These are phyloP conservation scores for Stratiolaelaps scimitus DNA, from an alignment of 1,140 invertebrate genomes.

Conservation along the genomic window DNA sequence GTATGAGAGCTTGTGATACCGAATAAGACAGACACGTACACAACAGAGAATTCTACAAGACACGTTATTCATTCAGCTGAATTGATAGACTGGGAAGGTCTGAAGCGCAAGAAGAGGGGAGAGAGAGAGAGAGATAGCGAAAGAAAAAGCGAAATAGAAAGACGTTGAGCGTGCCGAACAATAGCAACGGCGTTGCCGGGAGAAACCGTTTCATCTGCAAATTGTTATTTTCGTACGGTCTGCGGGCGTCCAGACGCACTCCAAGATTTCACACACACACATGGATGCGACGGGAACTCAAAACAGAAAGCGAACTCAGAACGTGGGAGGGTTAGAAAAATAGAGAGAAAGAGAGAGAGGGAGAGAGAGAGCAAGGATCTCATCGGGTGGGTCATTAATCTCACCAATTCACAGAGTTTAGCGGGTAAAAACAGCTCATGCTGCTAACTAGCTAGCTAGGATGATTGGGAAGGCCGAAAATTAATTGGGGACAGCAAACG, in stretches of 20 bases:
- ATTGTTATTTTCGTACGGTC: constrained; percentile 29
- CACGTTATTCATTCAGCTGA: too few relatives aligned
- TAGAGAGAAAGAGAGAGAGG: neutral
- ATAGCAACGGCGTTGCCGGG: constrained; percentile 1
- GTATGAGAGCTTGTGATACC: neutral
- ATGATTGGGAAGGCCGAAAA: neutral
- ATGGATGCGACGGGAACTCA: too few relatives aligned
- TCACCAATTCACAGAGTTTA: neutral
- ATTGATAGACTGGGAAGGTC: neutral
- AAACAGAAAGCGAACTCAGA: too few relatives aligned
- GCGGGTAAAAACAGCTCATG: neutral
- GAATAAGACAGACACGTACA: neutral
- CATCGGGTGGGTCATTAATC: neutral
- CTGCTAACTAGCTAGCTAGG: too few relatives aligned
- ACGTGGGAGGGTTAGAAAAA: neutral
- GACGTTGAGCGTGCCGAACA: constrained; percentile 26
- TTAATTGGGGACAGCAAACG: neutral
- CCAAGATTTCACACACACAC: constrained; percentile 17
- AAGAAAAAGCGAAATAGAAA: neutral
- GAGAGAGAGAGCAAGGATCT: neutral
- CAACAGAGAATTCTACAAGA: neutral
- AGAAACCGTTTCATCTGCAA: constrained; percentile 28
- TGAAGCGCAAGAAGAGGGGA: neutral
- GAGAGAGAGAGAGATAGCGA: constrained; percentile 2
- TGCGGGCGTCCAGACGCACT: constrained; percentile 7